Conservation (phyloP, 2,113 vertebrate species). For the Phycodurus eques region DNA sequence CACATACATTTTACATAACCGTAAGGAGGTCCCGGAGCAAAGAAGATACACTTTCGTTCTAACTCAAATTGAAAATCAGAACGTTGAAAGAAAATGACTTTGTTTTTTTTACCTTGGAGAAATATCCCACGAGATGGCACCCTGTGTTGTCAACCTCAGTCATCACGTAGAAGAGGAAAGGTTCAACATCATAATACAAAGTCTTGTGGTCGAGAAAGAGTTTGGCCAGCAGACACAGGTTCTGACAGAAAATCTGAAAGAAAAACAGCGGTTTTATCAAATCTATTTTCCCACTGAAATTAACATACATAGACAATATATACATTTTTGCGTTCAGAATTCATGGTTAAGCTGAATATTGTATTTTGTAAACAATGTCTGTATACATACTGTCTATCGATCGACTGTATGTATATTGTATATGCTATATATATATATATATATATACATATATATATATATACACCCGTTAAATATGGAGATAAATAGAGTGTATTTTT, state of each 20-base stretch:
- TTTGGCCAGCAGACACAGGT: conserved; percentile 87
- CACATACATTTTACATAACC: too few species aligned
- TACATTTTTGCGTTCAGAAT: background rate
- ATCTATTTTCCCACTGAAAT: background rate
- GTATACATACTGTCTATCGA: too few species aligned
- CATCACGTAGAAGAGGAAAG: conserved; percentile 92
- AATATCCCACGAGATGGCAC: conserved; percentile 88
- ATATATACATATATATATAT: too few species aligned
- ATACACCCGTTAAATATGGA: too few species aligned
- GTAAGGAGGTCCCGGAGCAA: too few species aligned
- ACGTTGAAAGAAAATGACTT: background rate
- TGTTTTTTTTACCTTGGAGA: conserved; percentile 80
- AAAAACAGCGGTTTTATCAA: background rate
- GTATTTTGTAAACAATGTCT: background rate
- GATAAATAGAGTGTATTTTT: too few species aligned
- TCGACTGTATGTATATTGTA: too few species aligned
- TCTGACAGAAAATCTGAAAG: conserved; percentile 87
- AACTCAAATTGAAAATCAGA: too few species aligned
- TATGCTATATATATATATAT: too few species aligned
- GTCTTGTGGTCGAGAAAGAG: conserved; percentile 92
- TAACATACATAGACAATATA: background rate
- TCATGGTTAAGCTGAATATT: background rate
- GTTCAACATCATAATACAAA: conserved; percentile 86
- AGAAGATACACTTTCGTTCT: too few species aligned
- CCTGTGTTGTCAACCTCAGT: conserved; percentile 87